phyloP scores from a whole-genome alignment of 2,113 vertebrate genomes.

The Agapornis roseicollis region DNA sequence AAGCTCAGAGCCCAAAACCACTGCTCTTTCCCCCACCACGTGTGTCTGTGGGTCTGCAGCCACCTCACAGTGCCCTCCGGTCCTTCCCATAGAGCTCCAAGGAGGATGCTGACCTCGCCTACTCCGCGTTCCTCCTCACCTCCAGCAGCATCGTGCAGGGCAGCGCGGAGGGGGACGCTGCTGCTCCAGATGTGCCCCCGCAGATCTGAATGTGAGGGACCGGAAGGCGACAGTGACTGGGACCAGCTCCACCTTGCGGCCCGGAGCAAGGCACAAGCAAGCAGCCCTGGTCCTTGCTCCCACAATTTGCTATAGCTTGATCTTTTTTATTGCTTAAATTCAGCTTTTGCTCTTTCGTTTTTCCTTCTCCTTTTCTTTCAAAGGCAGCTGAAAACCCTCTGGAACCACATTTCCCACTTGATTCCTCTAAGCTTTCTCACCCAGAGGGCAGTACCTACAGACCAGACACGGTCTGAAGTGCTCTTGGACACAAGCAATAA shows the following conservation, averaged over 20 bases:
- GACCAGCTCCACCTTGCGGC: not conserved
- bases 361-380: not conserved
- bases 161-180: rapidly evolving
- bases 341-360: not conserved
- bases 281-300: not conserved
- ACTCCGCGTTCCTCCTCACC: conserved; percentile 68
- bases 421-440: not conserved
- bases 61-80: not conserved
- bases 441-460: not conserved
- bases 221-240: not conserved
- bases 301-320: not conserved
- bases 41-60: rapidly evolving
- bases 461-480: not conserved
- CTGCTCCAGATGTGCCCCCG: not conserved
- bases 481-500: not conserved
- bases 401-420: not conserved
- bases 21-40: not conserved
- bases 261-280: not conserved
- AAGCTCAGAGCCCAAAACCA: rapidly evolving
- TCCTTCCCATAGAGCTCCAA: conserved; percentile 69
- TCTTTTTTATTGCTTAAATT: not conserved
- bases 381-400: not conserved
- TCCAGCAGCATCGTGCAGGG: not conserved
- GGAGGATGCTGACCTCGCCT: conserved; percentile 74
- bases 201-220: not conserved